Conservation (phyloP, 1,140 invertebrate species). For the Diploscapter pachys region DNA sequence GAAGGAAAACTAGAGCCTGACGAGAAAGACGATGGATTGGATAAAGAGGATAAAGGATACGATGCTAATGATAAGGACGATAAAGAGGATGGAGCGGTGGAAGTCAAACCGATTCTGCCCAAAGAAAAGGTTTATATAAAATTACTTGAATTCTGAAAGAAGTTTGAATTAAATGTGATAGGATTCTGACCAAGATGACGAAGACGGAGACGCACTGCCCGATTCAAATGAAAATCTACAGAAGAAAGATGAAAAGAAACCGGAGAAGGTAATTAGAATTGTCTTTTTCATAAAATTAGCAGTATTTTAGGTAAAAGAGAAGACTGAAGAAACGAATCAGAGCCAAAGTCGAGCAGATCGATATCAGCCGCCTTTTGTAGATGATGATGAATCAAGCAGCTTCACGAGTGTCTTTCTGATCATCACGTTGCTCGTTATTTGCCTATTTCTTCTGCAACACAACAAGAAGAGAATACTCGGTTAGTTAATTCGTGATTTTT, state of each 20-base stretch:
- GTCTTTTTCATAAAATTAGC: not conserved
- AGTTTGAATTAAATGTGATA: not conserved
- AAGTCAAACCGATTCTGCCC: not conserved
- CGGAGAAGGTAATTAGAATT: not conserved
- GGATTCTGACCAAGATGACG: too few species aligned
- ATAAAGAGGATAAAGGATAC: not conserved
- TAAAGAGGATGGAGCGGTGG: not conserved
- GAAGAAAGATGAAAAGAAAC: slow-evolving; percentile 1
- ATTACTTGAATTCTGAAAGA: not conserved
- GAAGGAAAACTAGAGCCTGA: not conserved
- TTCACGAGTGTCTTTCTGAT: slow-evolving; percentile 20
- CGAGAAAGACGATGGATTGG: not conserved
- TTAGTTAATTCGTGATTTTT: not conserved
- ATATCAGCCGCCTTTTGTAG: not conserved
- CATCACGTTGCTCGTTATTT: slow-evolving; percentile 17
- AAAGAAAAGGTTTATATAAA: slow-evolving; percentile 1
- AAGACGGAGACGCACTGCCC: not conserved
- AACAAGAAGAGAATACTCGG: slow-evolving; percentile 31
- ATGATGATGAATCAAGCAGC: slow-evolving; percentile 2
- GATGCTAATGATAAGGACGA: not conserved
- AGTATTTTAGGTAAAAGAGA: not conserved
- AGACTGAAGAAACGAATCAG: too few species aligned
- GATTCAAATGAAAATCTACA: slow-evolving; percentile 1
- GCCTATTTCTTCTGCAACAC: slow-evolving; percentile 24
- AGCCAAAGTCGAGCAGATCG: too few species aligned